Base-by-base conservation (phyloP, 1,140 invertebrate species). In the Harpegnathos saltator region DNA sequence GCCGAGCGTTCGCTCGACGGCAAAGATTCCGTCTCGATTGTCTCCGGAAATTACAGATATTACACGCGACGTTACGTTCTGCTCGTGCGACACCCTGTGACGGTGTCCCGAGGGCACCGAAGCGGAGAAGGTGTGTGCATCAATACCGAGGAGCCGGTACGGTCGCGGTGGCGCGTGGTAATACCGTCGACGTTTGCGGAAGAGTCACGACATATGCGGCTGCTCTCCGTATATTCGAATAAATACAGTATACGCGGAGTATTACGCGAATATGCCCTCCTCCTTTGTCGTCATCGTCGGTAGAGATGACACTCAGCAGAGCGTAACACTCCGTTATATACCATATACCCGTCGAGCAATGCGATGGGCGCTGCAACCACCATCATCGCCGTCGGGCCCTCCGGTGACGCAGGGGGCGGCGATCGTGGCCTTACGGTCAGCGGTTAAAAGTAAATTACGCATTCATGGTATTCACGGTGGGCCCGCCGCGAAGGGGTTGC, bases 371-470 rank as follows among this genome's bases (percentile, higher is more conserved):
- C 22, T 26, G 5, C 11, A 50, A 54, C 61, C 68, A 26, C 61
- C 61, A 44, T n/a, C 24, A n/a, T n/a, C 38, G 24, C 17, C 74
- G 19, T 29, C 66, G n/a, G 62, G 29, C 54, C 61, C 74, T 78
- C 74, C 81, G 74, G 12, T 22, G 61, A 11, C 48, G 12, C 59
- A 80, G 75, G 65, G 75, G 63, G 84, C 50, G 63, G 66, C 71
- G 26, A 77, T 9, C 50, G 24, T 59, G 65, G 38, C 52, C 52
- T 54, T 59, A 44, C 75, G 77, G 75, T 84, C 89, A 91, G 91
- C 91, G 90, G 90, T 92, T 92, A 88, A 84, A 80, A 90, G 88
- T 90, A 91, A 87, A 93, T 93, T 93, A 93, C 75, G 85, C 86
- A 92, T 92, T 92, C 90, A 91, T 89, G 83, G 77, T 85, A 87